phyloP scores from a whole-genome alignment of 2,797 vertebrate species.

The Bucorvus abyssinicus region DNA sequence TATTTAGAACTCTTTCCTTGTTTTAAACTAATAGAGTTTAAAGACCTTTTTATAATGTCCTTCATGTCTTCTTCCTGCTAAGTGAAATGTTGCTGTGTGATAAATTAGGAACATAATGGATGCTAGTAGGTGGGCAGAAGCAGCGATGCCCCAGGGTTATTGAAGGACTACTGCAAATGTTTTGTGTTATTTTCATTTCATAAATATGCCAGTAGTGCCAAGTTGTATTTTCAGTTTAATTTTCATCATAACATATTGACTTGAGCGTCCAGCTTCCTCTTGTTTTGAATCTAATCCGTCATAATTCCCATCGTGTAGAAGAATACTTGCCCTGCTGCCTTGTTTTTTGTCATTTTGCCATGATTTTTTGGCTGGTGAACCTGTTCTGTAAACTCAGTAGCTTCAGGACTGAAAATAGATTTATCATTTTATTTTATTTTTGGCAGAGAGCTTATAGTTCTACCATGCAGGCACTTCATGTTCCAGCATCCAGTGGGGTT shows the following conservation, averaged over 20 bases:
- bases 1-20: background rate
- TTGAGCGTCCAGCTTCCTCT: background rate
- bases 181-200: background rate
- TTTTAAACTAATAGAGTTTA: background rate
- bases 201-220: background rate
- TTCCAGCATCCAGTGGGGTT: background rate
- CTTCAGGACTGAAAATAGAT: background rate
- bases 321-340: background rate
- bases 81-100: background rate
- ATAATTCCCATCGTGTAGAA: background rate
- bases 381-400: slow-evolving; percentile 12
- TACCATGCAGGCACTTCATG: background rate
- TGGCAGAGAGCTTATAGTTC: background rate
- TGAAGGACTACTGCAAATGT: background rate
- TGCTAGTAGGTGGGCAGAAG: background rate
- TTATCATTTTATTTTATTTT: slow-evolving; percentile 21
- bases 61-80: background rate
- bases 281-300: background rate
- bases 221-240: slow-evolving; percentile 6
- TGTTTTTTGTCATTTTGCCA: background rate
- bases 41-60: background rate
- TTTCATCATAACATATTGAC: background rate
- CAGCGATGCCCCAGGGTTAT: background rate
- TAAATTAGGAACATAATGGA: background rate
- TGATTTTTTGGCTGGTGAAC: slow-evolving; percentile 21